These are phyloP conservation scores for Globia sparganii DNA, from an alignment of 2,888 invertebrate species.

Conservation along the genomic window DNA sequence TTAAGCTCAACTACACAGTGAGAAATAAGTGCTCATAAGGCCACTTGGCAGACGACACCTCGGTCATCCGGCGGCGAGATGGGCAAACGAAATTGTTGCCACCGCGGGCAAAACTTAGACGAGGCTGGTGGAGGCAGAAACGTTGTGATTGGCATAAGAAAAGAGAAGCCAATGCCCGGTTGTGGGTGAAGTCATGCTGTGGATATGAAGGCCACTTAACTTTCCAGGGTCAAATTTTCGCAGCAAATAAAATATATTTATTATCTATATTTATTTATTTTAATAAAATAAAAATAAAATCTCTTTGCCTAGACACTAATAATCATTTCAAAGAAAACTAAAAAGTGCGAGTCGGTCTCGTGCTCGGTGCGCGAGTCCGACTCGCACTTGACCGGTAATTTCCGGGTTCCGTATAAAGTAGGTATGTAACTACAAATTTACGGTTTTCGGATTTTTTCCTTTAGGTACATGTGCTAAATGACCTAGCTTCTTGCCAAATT, in stretches of 20 bases:
- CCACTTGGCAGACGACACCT: neutral
- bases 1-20: neutral
- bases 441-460: no score
- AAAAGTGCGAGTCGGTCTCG: no score
- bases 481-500: no score
- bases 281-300: no score
- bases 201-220: neutral
- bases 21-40: neutral
- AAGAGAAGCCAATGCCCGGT: accelerated
- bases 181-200: neutral
- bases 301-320: neutral
- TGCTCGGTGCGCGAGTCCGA: no score
- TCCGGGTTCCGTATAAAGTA: no score
- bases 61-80: neutral
- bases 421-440: no score
- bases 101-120: neutral
- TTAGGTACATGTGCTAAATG: no score
- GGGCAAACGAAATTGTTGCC: neutral
- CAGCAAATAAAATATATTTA: neutral
- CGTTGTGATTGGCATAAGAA: neutral
- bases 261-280: no score
- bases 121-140: no score
- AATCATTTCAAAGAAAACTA: neutral
- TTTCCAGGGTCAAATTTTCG: neutral
- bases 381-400: no score